Percentiles rank a stretch among this genome's conserved stretches.
Evolutionary conservation across 1,140 invertebrate species (phyloP).

Genomic region (Antheraea pernyi): DNA sequence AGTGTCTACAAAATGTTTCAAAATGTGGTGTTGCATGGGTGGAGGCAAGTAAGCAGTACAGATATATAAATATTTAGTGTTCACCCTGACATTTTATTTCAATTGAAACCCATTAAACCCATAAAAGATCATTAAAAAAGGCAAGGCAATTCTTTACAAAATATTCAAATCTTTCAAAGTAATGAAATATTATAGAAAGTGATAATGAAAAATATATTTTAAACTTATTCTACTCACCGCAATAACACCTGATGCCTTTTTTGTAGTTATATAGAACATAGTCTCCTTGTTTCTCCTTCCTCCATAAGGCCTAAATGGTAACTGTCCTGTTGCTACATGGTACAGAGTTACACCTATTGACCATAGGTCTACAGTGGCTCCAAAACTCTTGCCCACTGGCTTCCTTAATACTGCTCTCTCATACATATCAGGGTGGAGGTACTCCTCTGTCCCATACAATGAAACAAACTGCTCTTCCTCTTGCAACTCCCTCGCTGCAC

Average conservation of each 20-base stretch:
- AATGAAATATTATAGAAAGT: neutral
- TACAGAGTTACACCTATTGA: slow-evolving; percentile 98
- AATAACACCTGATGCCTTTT: slow-evolving; percentile 96
- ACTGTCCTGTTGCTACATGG: slow-evolving; percentile 96
- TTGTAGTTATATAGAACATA: slow-evolving; percentile 96
- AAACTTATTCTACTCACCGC: slow-evolving; percentile 75
- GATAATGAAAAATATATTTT: neutral
- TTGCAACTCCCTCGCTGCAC: slow-evolving; percentile 95
- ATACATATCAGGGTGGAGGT: slow-evolving; percentile 98
- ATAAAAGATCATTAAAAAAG: no score
- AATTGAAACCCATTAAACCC: no score
- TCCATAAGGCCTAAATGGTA: slow-evolving; percentile 96
- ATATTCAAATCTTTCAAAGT: no score
- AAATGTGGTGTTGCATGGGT: no score
- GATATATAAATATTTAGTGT: no score
- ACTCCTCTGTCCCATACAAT: slow-evolving; percentile 98
- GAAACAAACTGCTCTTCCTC: slow-evolving; percentile 98
- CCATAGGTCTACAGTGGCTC: slow-evolving; percentile 97
- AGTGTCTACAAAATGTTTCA: no score
- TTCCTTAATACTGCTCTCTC: slow-evolving; percentile 95
- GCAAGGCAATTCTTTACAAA: no score
- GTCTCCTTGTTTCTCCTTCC: slow-evolving; percentile 97
- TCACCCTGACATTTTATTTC: no score
- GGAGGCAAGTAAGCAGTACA: no score
- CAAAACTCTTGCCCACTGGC: slow-evolving; percentile 95